A percentile compares a stretch with the other conserved stretches of the same genome.
These are phyloP conservation scores for Heliconius cydno DNA, from an alignment of 2,888 invertebrate genomes.

Conservation along the genomic window DNA sequence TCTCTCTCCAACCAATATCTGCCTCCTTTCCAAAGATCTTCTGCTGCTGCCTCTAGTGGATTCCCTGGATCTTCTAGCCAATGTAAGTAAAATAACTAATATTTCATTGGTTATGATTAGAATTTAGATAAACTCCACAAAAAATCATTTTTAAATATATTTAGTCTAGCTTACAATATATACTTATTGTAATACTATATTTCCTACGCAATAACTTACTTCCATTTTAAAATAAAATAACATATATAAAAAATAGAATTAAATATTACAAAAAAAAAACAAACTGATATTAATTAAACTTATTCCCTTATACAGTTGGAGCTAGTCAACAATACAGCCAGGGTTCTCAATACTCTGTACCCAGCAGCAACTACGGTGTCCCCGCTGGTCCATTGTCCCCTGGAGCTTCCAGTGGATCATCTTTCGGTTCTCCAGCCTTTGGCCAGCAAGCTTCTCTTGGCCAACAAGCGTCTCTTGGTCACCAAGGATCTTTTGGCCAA, in stretches of 20 bases:
- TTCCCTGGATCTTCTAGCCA: slow-evolving; percentile 46
- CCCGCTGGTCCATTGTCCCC: slow-evolving; percentile 43
- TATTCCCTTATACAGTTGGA: slow-evolving; percentile 38
- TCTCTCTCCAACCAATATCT: slow-evolving; percentile 74
- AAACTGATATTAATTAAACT: not conserved
- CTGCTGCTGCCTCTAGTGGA: slow-evolving; percentile 47
- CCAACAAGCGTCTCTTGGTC: slow-evolving; percentile 29
- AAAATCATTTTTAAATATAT: too few species aligned
- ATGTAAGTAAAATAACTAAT: slow-evolving; percentile 43
- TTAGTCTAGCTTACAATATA: too few species aligned
- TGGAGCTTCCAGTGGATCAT: slow-evolving; percentile 35
- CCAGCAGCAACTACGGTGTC: slow-evolving; percentile 55
- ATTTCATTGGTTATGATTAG: not conserved
- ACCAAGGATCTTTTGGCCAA: slow-evolving; percentile 33
- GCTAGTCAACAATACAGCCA: slow-evolving; percentile 49
- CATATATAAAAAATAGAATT: not conserved
- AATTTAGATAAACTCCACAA: too few species aligned
- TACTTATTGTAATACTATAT: too few species aligned
- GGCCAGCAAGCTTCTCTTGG: slow-evolving; percentile 25
- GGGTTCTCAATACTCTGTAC: slow-evolving; percentile 43
- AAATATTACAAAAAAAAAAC: not conserved
- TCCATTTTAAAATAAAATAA: not conserved
- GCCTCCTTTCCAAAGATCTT: slow-evolving; percentile 68
- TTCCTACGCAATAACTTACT: too few species aligned
- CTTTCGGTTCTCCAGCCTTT: slow-evolving; percentile 27